phyloP scores from a whole-genome alignment of 2,888 invertebrate genomes.

The Reticulitermes lucifugus region DNA sequence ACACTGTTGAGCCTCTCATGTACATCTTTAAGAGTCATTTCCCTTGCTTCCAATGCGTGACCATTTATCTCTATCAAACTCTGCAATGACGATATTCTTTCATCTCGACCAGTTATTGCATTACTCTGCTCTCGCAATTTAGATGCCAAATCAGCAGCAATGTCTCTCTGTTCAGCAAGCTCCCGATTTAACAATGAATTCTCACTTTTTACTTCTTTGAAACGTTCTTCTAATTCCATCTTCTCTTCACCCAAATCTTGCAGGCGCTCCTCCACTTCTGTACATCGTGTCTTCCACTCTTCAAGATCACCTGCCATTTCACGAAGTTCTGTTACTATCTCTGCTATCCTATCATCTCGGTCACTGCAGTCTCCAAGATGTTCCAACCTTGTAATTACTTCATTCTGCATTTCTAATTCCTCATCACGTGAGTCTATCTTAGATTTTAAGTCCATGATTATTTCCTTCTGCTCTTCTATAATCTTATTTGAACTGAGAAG shows the following conservation, averaged over 20 bases:
- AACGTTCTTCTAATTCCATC: constrained; percentile 35
- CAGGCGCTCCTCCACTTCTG: constrained; percentile 44
- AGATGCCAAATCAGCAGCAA: constrained; percentile 20
- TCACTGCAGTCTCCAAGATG: constrained; percentile 30
- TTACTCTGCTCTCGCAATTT: constrained; percentile 44
- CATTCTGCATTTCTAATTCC: constrained; percentile 59
- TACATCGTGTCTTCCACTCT: constrained; percentile 48
- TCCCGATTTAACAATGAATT: constrained; percentile 33
- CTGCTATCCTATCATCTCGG: constrained; percentile 42
- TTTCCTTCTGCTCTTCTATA: constrained; percentile 71
- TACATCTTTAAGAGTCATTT: constrained; percentile 35
- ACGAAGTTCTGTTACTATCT: constrained; percentile 44
- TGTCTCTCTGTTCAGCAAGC: constrained; percentile 32
- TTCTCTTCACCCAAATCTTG: constrained; percentile 44
- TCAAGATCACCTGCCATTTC: constrained; percentile 48
- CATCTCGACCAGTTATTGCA: constrained; percentile 23
- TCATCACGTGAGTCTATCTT: constrained; percentile 66
- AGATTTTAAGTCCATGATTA: constrained; percentile 69
- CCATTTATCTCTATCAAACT: constrained; percentile 36
- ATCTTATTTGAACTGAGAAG: constrained; percentile 76
- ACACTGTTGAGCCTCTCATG: constrained; percentile 21
- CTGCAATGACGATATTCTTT: constrained; percentile 31
- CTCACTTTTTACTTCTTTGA: constrained; percentile 43
- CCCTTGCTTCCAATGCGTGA: constrained; percentile 34
- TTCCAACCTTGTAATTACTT: constrained; percentile 47